Evolutionary conservation across 2,888 invertebrate genomes (phyloP), one percentile per base, ranked within the genome.

Genomic region (Cabera pusaria): DNA sequence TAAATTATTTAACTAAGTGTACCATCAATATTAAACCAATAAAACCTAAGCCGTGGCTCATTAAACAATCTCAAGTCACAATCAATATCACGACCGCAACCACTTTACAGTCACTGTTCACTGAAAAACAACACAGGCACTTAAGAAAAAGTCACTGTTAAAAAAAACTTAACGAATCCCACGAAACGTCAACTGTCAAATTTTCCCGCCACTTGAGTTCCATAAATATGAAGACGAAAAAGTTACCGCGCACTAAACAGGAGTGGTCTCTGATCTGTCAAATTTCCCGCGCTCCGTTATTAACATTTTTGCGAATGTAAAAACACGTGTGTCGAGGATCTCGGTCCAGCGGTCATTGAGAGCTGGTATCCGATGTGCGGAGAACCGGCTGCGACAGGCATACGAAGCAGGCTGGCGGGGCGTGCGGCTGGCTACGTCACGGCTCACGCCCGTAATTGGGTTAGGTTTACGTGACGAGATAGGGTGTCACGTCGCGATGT

Each of bases 321-420:
- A 64, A 65, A 84, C 90, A 90, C 91, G 91, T 91, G 91, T 90
- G 90, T 75, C 85, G 82, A 71, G 86, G 77, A 84, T 81, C 86
- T 88, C 90, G 90, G 91, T 90, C 91, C 90, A 90, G 90, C 91
- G 91, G 91, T 91, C 91, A 91, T 91, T 91, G 91, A 91, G 91
- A 91, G 78, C 77, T 71, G 78, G 76, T 76, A 74, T 75, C 74
- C 84, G 84, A n/a, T 81, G 79, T 75, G 79, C 76, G 78, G 72
- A 67, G 74, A 77, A 84, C 82, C 81, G 78, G 71, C 80, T 72
- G 72, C 72, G 75, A 65, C 70, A 59, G 67, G 83, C 86, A 85
- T 85, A 86, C 86, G 76, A 84, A 85, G 79, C 84, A 80, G 71
- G 79, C 76, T 27, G 45, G 51, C 27, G 38, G 36, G 41, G 56